Evolutionary conservation across 1,140 invertebrate genomes (phyloP), one percentile per base, ranked within the genome.

Genomic region (Adelges cooleyi): DNA sequence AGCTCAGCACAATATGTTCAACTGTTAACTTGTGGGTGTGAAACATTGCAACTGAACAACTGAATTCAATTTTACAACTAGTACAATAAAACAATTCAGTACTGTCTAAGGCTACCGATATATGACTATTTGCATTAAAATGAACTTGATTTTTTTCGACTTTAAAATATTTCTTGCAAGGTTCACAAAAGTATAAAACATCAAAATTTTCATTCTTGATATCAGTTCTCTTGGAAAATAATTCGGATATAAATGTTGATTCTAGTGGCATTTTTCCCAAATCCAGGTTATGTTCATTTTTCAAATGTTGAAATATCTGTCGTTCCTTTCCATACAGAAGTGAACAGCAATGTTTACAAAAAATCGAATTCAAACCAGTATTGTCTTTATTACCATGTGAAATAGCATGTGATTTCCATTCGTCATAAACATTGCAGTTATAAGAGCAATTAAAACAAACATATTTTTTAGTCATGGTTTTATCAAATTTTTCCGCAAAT

Each of bases 61-160:
- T 46, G 3, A 62, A 62, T 62, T 62, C 56, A 33, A 62, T n/a
- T 62, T 29, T 3, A 62, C 56, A 62, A 48, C 44, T 27, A 1
- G 42, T 25, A 11, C 56, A 62, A 10, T 62, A 62, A 62, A 62
- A 62, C 44, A 62, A 48, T 48, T 62, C 56, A 29, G 44, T 17
- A 44, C 22, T 8, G 27, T 62, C 56, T 46, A 42, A 62, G 29
- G 56, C n/a, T 6, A 46, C 13, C 27, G 17, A 48, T 29, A 23
- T 5, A 62, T 62, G 56, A 9, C 42, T 48, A 20, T 62, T 25
- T 29, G 56, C 22, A 20, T 48, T 62, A 22, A 62, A 62, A 29
- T 62, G 56, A 29, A 46, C 22, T 20, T 1, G 17, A 62, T 48
- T 48, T n/a, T 48, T 42, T 27, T 5, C 11, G 29, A n/a, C 27